Base-by-base conservation (phyloP, 2,888 invertebrate species). In the Synanthedon tipuliformis region DNA sequence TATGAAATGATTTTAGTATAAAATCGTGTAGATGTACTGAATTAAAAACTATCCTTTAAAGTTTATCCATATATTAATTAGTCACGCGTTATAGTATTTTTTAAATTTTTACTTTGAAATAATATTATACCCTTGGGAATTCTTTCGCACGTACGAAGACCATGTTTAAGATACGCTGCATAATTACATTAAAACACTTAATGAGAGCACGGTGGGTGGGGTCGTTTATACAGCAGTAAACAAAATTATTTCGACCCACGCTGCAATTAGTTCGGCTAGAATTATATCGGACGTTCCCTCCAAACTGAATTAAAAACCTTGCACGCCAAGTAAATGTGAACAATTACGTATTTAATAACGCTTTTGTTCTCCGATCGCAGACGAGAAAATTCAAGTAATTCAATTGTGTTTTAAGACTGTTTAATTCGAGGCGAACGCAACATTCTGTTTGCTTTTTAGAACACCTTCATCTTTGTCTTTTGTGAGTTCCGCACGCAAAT, bases 311-410 rank as follows among this genome's bases (percentile, higher is more conserved):
- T 73, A 72, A 82, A 50, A 85, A 80, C 81, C 80, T 81, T 76
- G 83, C 84, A 83, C 84, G 83, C 80, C 80, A 83, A 69, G 84
- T 78, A 84, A 84, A 82, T 80, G 83, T 84, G 81, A 85, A 85
- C 86, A 87, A 86, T 86, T 87, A 82, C 86, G 84, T 83, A 83
- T 85, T 87, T 87, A 87, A 86, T 87, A 87, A 86, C 76, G 85
- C 86, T 83, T 86, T 87, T 87, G 87, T 87, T 87, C 86, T 82
- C 81, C 69, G 67, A 71, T 67, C 68, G 66, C 70, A 71, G 75
- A 81, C 77, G 79, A 81, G 87, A 80, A 85, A 86, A 85, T 81
- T 80, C 84, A 78, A 78, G 86, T 87, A 87, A 87, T 86, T 87
- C 87, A 87, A 87, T 87, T 87, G 87, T 83, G 80, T 86, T 81